Percentiles rank a stretch among this genome's conserved stretches.
phyloP scores from a whole-genome alignment of 2,797 vertebrate genomes.

The Manis pentadactyla region DNA sequence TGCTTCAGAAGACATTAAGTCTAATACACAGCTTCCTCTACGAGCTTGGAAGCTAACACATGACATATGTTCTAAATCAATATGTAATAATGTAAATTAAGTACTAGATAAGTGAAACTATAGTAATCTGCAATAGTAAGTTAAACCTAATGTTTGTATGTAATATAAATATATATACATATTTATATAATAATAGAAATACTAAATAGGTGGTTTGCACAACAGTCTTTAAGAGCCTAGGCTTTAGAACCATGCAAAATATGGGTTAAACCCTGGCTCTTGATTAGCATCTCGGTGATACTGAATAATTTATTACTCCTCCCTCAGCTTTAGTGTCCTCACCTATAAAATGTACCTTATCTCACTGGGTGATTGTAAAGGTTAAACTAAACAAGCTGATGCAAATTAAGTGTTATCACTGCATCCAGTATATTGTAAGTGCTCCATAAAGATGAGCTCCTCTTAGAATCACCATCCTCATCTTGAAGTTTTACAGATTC shows the following conservation, averaged over 20 bases:
- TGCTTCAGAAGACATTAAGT: background rate
- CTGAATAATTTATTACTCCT: background rate
- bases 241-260: background rate
- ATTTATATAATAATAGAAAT: constrained; percentile 18
- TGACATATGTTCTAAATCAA: background rate
- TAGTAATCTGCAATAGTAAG: background rate
- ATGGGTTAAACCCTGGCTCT: background rate
- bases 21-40: background rate
- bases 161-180: background rate
- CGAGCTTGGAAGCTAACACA: background rate
- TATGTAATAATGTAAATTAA: background rate
- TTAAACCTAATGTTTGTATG: background rate
- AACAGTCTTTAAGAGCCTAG: background rate
- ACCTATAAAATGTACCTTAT: background rate
- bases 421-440: background rate
- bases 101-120: background rate
- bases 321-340: background rate
- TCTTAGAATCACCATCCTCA: background rate
- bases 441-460: background rate
- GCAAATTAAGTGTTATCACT: background rate
- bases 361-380: background rate
- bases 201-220: background rate
- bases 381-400: background rate
- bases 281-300: background rate
- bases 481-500: background rate